Percentiles rank a stretch among this genome's conserved stretches.
Conservation (phyloP, 2,888 invertebrate genomes). For the Noctua janthe region DNA sequence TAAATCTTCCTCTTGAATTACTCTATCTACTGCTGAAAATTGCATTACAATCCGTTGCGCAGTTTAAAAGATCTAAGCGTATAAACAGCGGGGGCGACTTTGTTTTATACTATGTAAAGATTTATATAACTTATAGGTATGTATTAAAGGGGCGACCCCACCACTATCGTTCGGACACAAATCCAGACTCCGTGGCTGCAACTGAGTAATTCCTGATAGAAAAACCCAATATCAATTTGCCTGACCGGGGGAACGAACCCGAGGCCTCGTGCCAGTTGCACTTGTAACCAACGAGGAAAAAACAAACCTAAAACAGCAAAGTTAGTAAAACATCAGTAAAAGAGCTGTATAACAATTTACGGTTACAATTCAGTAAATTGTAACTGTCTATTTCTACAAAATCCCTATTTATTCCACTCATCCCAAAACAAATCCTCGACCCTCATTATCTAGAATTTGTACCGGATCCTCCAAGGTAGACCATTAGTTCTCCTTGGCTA, state of each 20-base stretch:
- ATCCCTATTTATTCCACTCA: neutral
- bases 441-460: constrained; percentile 15
- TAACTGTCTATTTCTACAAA: neutral
- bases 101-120: too few relatives aligned
- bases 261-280: neutral
- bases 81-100: too few relatives aligned
- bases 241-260: neutral
- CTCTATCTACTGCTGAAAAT: too few relatives aligned
- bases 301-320: neutral
- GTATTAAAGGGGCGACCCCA: neutral
- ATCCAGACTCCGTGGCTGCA: neutral
- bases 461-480: constrained; percentile 14
- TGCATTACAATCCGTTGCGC: too few relatives aligned
- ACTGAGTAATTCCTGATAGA: neutral
- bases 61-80: too few relatives aligned
- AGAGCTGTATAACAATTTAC: neutral
- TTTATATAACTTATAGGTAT: neutral
- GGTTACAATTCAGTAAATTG: neutral
- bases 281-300: neutral
- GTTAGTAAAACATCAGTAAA: neutral
- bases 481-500: constrained; percentile 23
- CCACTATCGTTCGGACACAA: neutral
- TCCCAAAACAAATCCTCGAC: neutral
- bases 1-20: too few relatives aligned
- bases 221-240: neutral